Evolutionary conservation across 2,888 invertebrate genomes (phyloP), one percentile per base, ranked within the genome.

Genomic region (Crocallis elinguaria): DNA sequence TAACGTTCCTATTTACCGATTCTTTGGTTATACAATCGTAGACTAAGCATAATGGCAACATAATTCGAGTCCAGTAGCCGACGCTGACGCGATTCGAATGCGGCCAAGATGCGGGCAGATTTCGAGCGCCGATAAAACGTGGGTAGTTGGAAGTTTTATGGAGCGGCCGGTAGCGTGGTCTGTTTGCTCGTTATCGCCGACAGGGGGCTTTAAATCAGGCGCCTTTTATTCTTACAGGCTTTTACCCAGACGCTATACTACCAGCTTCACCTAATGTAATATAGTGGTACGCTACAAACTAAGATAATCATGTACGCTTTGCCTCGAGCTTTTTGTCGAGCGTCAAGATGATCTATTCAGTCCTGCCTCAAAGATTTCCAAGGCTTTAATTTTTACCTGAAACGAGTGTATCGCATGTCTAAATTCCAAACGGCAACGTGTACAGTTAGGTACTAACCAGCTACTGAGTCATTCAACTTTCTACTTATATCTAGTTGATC

Each of bases 151-250:
- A 77, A 82, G 80, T 84, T 86, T 88, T 86, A 88, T 86, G 78
- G 78, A 77, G 77, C 75, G 79, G 73, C 77, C 81, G 77, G 80
- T 81, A 76, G 81, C 78, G 71, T 70, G 75, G 80, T 77, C 79
- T 79, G 85, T 80, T 83, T 81, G 75, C 81, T 79, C 82, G 86
- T 86, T 89, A 89, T 89, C 89, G 83, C 77, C 80, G 77, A 73
- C 79, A 69, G 71, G 81, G 75, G 78, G 82, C 82, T 75, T 79
- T 87, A 85, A 88, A 88, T 88, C 88, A 88, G 81, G 62, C 73
- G 73, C 77, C 78, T 81, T 84, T 79, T 85, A 82, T 86, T 83
- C 84, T 77, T 79, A 76, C 80, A 82, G 75, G 75, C 77, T 83
- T 82, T 79, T 75, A 77, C 70, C 64, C 71, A 73, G 75, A 75